Base-by-base conservation (phyloP, 2,888 invertebrate species). In the Conops quadrifasciatus region DNA sequence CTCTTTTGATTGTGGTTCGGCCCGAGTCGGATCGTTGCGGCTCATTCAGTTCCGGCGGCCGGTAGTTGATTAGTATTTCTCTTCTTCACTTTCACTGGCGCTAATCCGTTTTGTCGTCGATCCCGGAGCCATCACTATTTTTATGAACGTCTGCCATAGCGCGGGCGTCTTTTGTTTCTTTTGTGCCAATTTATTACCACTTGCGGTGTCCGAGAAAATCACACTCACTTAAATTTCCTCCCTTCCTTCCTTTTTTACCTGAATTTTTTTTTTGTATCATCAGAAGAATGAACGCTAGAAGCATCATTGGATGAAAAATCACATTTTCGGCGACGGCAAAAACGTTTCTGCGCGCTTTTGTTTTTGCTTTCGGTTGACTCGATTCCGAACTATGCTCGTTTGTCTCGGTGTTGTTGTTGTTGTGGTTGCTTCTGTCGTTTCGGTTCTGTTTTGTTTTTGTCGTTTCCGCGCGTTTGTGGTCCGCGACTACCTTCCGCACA, bases 401-500 rank as follows among this genome's bases (percentile, higher is more conserved):
- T n/a, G n/a, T n/a, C n/a, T 56, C 21, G 26, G n/a, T 67, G 67
- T 24, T 62, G 67, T 70, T 70, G 70, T 66, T 63, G 69, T 65
- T 63, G n/a, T n/a, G n/a, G 62, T 45, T 63, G 30, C 47, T 59
- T 63, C 24, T 49, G 71, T 47, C 49, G 72, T 49, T 45, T 24
- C 62, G 30, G 70, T 36, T 71, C 56, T 70, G 62, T 59, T 67
- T 28, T 68, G 64, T 59, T 70, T 72, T 73, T 67, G 64, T 74
- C 73, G 74, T 75, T 77, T 73, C 75, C 69, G 73, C 80, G 80
- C 78, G 82, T 78, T 79, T 80, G 76, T 75, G 80, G 80, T 83
- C 84, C 83, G 84, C 83, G 81, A 83, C 83, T 83, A 83, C 84
- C 84, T 85, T 85, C 85, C 84, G 83, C 83, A 85, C 85, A 83